Evolutionary conservation across 2,113 vertebrate genomes (phyloP), one percentile per base, ranked within the genome.

Genomic region (Lepus timidus): DNA sequence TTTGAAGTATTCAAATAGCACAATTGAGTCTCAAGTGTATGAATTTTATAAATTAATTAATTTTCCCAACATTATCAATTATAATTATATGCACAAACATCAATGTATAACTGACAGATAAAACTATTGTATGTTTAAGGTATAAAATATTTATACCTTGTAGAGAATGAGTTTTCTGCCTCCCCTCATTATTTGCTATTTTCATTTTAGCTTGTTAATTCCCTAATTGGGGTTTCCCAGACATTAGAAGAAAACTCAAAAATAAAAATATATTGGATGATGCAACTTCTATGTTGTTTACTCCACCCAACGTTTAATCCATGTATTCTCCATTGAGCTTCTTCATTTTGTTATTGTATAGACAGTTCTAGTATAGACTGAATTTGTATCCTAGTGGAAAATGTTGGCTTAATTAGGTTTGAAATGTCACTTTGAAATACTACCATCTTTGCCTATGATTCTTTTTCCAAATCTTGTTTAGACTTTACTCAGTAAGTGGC

Each of bases 191-290:
- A 6, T 70, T 74, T 82, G 64, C 19, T 84, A 4, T 74, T 87
- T 94, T 20, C 20, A 51, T 68, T 61, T 17, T 75, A 39, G 74
- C 22, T 27, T 78, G 6, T 80, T 90, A 19, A 4, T 90, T 95
- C 14, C 7, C 4, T 23, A 78, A 29, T 31, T 31, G n/a, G 71
- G 29, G 12, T 65, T 71, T 92, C 12, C 49, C 16, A 17, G 19
- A 1, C 19, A 19, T 16, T 88, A 10, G 2, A n/a, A 80, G 90
- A 83, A 80, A 83, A 78, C 8, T 79, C 44, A 84, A 39, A 25
- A 92, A 89, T 52, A 61, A 93, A 88, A 85, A 75, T 70, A 75
- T 64, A 58, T 44, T 92, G 55, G n/a, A 33, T 82, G 10, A 14
- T 49, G 31, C 20, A 61, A 29, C 27, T 68, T 74, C 29, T 27